Percentiles rank a stretch among this genome's conserved stretches.
phyloP scores from a whole-genome alignment of 2,888 invertebrate species.

The Zaprionus obscuricornis region DNA sequence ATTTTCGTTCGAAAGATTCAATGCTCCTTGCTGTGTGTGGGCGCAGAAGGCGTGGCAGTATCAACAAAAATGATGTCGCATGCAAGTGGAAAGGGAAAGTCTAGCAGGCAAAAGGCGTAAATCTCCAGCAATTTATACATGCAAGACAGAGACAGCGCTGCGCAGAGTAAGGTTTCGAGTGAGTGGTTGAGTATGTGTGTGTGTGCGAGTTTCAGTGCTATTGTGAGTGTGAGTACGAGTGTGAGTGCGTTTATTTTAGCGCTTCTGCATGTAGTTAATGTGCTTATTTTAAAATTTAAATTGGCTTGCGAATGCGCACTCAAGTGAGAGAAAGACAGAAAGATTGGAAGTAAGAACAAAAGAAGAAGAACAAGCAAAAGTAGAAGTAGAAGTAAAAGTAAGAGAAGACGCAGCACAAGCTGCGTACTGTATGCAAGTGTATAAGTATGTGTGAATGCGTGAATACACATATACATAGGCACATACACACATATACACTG shows the following conservation, averaged over 20 bases:
- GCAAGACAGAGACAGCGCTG: background rate
- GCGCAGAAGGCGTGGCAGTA: background rate
- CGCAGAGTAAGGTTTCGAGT: background rate
- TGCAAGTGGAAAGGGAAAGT: background rate
- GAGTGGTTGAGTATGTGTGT: background rate
- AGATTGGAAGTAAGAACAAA: slow-evolving; percentile 11
- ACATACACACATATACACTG: too few species aligned
- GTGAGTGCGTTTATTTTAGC: slow-evolving; percentile 39
- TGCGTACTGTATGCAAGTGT: background rate
- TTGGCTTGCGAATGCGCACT: slow-evolving; percentile 74
- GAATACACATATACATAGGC: too few species aligned
- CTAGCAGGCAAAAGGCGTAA: slow-evolving; percentile 43
- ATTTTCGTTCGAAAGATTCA: too few species aligned
- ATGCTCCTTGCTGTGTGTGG: too few species aligned
- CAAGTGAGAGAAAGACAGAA: slow-evolving; percentile 30
- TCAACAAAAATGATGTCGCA: slow-evolving; percentile 8
- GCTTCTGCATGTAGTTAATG: slow-evolving; percentile 71
- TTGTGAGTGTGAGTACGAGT: background rate
- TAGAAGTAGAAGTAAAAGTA: slow-evolving; percentile 1
- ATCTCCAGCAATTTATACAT: slow-evolving; percentile 61
- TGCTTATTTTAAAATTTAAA: slow-evolving; percentile 80
- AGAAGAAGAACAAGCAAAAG: slow-evolving; percentile 2
- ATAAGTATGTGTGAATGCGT: slow-evolving; percentile 16
- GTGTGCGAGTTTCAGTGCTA: background rate
- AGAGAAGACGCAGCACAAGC: background rate